Conservation (phyloP, 92 coral and sea anemone species). For the Epizoanthus scotinus region DNA sequence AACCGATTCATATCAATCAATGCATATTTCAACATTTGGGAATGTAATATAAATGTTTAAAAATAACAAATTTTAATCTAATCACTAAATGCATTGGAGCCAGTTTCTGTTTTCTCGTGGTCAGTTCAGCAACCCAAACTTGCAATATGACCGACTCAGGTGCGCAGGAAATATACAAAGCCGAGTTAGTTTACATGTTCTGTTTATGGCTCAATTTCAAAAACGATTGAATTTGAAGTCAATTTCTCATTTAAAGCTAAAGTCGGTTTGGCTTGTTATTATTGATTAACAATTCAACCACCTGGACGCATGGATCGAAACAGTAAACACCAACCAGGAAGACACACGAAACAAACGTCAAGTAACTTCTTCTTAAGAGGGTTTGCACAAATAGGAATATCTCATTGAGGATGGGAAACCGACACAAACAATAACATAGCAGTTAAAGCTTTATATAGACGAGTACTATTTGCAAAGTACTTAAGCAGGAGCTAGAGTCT, state of each 20-base stretch:
- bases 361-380: background rate
- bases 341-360: background rate
- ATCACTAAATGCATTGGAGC: too few species aligned
- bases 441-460: background rate
- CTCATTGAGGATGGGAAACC: background rate
- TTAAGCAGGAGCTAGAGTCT: background rate
- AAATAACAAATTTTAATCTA: too few species aligned
- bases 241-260: background rate
- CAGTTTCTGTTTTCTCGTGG: too few species aligned
- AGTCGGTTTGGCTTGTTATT: background rate
- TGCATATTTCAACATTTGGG: too few species aligned
- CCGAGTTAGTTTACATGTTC: too few species aligned
- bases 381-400: background rate
- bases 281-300: constrained; percentile 24
- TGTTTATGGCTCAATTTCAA: background rate
- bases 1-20: too few species aligned
- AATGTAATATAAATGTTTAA: too few species aligned
- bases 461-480: background rate
- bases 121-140: too few species aligned
- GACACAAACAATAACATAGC: background rate
- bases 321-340: background rate
- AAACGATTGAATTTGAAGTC: constrained; percentile 21
- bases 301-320: constrained; percentile 8
- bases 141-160: too few species aligned
- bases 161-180: too few species aligned